Evolutionary conservation across 2,797 vertebrate species (phyloP).

Genomic region (Paguma larvata): DNA sequence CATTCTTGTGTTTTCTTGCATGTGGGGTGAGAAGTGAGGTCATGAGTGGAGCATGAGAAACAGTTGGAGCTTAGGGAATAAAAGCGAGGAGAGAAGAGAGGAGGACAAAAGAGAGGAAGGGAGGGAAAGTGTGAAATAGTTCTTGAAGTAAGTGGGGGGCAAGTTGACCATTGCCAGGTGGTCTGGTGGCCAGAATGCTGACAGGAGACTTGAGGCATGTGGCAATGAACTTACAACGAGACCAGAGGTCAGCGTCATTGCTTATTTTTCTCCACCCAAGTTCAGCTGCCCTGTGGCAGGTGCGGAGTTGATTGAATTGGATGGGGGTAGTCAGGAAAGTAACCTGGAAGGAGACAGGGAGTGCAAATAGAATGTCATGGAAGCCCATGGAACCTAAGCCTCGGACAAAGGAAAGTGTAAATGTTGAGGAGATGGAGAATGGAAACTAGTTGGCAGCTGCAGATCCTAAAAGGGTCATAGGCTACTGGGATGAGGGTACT

Average conservation of each 20-base stretch:
- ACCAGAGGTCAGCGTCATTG: accelerated
- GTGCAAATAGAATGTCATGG: accelerated
- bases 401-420: neutral
- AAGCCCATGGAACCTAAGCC: accelerated
- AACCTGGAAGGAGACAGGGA: neutral
- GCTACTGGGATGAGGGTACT: neutral
- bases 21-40: neutral
- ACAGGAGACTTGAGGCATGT: accelerated
- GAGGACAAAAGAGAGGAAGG: neutral
- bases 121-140: accelerated
- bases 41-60: neutral
- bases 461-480: neutral
- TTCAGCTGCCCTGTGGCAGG: neutral
- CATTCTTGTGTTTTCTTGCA: neutral
- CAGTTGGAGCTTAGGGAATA: neutral
- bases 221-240: neutral
- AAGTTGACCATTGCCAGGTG: accelerated
- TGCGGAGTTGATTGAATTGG: neutral
- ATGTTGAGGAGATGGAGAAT: neutral
- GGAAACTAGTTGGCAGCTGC: neutral
- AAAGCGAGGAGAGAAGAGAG: neutral
- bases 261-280: neutral
- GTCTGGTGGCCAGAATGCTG: neutral
- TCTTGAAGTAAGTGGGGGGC: neutral
- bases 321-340: neutral